Base-by-base conservation (phyloP, 2,797 vertebrate species). In the Micropoecilia bifurca region DNA sequence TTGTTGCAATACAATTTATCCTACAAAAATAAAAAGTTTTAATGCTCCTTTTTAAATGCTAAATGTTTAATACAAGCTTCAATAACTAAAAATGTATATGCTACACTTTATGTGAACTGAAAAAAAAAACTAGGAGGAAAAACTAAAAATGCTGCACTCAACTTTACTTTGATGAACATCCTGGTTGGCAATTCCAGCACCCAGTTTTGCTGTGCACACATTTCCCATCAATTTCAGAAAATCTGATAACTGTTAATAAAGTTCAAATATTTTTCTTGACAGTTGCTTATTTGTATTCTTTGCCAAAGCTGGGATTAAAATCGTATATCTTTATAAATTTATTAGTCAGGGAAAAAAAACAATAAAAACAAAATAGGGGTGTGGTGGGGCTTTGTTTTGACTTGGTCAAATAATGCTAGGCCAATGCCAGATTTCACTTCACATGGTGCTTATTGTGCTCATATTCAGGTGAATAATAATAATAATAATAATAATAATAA, bases 1-100 rank as follows among this genome's bases (percentile, higher is more conserved):
- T 73, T 48, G 48, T 71, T 48, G 43, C 71, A 87, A 75, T 83
- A 22, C 83, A 82, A 72, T 77, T 80, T 79, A 28, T 28, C 5
- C 41, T 6, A 6, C 14, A 13, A 6, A 71, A 45, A 43, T 71
- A 25, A 71, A 45, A 28, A 45, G 36, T 2, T 28, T n/a, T 45
- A 45, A 45, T 71, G 25, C 25, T 43, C 2, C 25, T 45, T 6
- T 45, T 45, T n/a, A n/a, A 45, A 71, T 28, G 39, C 10, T 13
- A 45, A 14, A 16, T 8, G 9, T 68, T 28, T 69, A 20, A 14
- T 3, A 69, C 25, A 53, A 22, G 13, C 9, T 28, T 57, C 55
- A n/a, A n/a, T 28, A 45, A 45, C 43, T 10, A n/a, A 14, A 3
- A 66, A 63, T 3, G 25, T 25, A 8, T 25, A 8, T 68, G 18